phyloP scores from a whole-genome alignment of 2,888 invertebrate species.

The Scaeva pyrastri region DNA sequence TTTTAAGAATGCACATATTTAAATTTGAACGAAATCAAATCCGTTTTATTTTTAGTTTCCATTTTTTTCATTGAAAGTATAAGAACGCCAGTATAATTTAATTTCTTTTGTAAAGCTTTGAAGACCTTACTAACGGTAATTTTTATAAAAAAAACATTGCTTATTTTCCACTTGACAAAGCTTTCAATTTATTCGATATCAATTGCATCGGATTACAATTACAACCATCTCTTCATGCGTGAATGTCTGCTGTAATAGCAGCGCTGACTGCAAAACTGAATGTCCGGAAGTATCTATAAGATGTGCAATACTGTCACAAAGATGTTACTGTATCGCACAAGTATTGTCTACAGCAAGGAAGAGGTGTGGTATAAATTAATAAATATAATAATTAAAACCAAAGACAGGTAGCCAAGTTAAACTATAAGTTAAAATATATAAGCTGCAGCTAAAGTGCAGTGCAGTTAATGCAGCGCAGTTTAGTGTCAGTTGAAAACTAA shows the following conservation, averaged over 20 bases:
- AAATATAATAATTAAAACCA: not conserved
- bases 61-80: too few relatives aligned
- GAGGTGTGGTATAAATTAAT: not conserved
- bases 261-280: not conserved
- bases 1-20: too few relatives aligned
- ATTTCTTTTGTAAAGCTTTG: too few relatives aligned
- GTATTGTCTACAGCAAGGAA: slow-evolving; percentile 9
- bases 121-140: not conserved
- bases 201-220: slow-evolving; percentile 11
- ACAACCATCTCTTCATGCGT: not conserved
- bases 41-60: too few relatives aligned
- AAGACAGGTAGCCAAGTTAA: slow-evolving; percentile 30
- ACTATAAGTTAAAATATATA: slow-evolving; percentile 20
- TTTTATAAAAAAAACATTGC: not conserved
- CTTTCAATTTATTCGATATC: not conserved
- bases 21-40: too few relatives aligned
- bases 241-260: slow-evolving; percentile 1
- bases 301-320: slow-evolving; percentile 30
- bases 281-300: slow-evolving; percentile 6
- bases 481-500: slow-evolving; percentile 49
- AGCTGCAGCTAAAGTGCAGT: not conserved
- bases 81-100: too few relatives aligned
- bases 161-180: slow-evolving; percentile 17
- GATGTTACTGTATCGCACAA: not conserved
- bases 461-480: not conserved